phyloP scores from a whole-genome alignment of 2,888 invertebrate species.

The Drosophila kokeensis region DNA sequence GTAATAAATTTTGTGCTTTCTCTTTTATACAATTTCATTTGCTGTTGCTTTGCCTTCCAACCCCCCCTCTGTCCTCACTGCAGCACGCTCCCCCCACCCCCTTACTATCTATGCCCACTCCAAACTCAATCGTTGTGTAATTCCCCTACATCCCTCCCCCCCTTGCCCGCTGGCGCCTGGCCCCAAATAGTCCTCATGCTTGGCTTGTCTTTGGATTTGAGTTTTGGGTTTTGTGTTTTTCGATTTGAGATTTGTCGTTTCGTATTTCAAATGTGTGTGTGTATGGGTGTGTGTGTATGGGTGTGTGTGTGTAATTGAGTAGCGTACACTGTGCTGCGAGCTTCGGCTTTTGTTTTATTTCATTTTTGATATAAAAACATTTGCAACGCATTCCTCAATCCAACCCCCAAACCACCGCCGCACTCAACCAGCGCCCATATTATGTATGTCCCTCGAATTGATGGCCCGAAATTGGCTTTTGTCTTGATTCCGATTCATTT shows the following conservation, averaged over 20 bases:
- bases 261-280: constrained; percentile 53
- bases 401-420: neutral
- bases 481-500: constrained; percentile 43
- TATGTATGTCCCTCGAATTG: constrained; percentile 60
- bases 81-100: neutral
- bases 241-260: constrained; percentile 73
- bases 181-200: constrained; percentile 57
- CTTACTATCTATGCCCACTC: constrained; percentile 16
- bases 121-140: constrained; percentile 34
- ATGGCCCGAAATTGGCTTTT: constrained; percentile 69
- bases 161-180: neutral
- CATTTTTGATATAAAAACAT: constrained; percentile 80
- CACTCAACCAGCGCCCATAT: constrained; percentile 15
- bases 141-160: neutral
- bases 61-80: neutral
- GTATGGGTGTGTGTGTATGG: constrained; percentile 37
- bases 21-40: constrained; percentile 81
- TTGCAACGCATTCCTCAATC: constrained; percentile 46
- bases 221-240: constrained; percentile 77
- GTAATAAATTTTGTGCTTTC: constrained; percentile 75
- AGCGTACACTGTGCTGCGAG: constrained; percentile 68
- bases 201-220: constrained; percentile 79
- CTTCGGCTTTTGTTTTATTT: constrained; percentile 77
- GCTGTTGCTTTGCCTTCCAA: constrained; percentile 27
- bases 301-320: constrained; percentile 78